phyloP scores from a whole-genome alignment of 2,113 vertebrate genomes.

The Cochlearius cochlearius region DNA sequence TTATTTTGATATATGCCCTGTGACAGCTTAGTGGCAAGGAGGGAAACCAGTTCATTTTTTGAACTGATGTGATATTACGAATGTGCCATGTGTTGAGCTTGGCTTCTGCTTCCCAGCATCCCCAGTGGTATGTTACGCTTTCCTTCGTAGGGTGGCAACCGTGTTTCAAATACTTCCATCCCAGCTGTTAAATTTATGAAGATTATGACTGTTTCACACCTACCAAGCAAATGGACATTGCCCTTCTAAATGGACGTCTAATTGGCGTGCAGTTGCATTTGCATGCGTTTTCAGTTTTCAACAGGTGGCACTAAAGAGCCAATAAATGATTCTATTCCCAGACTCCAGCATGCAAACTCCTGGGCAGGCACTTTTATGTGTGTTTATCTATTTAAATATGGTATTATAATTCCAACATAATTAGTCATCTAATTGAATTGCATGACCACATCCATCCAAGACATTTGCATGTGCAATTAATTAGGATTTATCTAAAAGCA shows the following conservation, averaged over 20 bases:
- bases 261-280: not conserved
- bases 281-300: slow-evolving; percentile 48
- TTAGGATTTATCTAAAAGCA: slow-evolving; percentile 60
- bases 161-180: not conserved
- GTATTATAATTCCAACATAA: slow-evolving; percentile 45
- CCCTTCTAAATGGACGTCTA: not conserved
- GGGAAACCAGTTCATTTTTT: not conserved
- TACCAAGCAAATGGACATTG: not conserved
- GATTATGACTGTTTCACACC: not conserved
- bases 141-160: not conserved
- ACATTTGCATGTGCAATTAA: slow-evolving; percentile 61
- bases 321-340: slow-evolving; percentile 47
- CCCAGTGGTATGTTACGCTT: not conserved
- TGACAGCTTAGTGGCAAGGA: not conserved
- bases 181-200: not conserved
- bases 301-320: slow-evolving; percentile 69
- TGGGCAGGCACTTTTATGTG: slow-evolving; percentile 39
- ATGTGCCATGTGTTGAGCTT: not conserved
- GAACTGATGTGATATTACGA: not conserved
- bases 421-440: slow-evolving; percentile 60
- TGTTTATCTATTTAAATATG: slow-evolving; percentile 65
- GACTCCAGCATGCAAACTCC: slow-evolving; percentile 21
- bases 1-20: not conserved
- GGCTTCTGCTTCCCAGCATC: not conserved
- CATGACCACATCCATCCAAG: slow-evolving; percentile 58